These are phyloP conservation scores for Conus betulinus DNA, from an alignment of 1,140 invertebrate species.

Conservation along the genomic window DNA sequence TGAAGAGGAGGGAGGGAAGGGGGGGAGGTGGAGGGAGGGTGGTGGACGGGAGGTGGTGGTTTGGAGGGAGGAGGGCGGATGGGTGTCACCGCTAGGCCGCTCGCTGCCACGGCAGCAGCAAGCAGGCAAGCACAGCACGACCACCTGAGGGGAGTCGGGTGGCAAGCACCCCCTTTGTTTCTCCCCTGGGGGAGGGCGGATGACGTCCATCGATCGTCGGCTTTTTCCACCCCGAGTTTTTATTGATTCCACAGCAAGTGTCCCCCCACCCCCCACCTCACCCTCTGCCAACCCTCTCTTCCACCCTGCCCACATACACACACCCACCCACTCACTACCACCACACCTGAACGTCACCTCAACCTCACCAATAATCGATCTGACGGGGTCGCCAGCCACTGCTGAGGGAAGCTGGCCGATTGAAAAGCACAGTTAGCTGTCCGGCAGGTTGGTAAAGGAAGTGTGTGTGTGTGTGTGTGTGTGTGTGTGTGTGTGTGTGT, in stretches of 20 bases:
- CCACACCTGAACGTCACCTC: neutral
- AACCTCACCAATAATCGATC: neutral
- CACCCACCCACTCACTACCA: neutral
- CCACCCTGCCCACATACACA: neutral
- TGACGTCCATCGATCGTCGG: conserved; percentile 6
- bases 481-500: too few relatives aligned
- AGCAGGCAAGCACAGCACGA: neutral
- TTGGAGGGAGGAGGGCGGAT: too few relatives aligned
- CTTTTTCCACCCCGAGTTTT: conserved; percentile 21
- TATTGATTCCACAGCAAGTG: conserved; percentile 26
- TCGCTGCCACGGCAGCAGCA: neutral
- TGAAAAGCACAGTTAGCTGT: too few relatives aligned
- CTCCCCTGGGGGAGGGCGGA: conserved; percentile 16
- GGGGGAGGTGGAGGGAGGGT: neutral
- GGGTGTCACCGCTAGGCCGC: neutral
- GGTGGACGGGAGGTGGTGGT: too few relatives aligned
- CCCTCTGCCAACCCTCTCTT: neutral
- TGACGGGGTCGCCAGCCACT: neutral
- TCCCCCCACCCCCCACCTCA: neutral
- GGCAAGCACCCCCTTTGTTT: conserved; percentile 21
- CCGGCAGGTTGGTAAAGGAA: too few relatives aligned
- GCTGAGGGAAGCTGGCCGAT: too few relatives aligned
- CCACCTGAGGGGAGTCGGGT: conserved; percentile 13
- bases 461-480: too few relatives aligned
- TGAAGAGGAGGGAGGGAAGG: neutral